These are phyloP conservation scores for Lysandra coridon DNA, from an alignment of 2,888 invertebrate genomes.

Conservation along the genomic window DNA sequence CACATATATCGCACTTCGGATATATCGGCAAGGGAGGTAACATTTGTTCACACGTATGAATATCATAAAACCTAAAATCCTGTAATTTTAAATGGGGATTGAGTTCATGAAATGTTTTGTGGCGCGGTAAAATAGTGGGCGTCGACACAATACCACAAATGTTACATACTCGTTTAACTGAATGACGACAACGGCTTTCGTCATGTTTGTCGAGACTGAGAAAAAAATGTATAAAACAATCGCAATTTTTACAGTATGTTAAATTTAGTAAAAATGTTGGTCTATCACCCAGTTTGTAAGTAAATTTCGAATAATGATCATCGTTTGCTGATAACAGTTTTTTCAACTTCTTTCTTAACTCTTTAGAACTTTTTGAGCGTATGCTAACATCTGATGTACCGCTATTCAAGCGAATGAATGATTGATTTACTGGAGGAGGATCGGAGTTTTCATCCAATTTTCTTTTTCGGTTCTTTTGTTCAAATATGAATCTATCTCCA, in stretches of 20 bases:
- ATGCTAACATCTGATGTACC: neutral
- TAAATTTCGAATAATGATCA: constrained; percentile 10
- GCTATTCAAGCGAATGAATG: neutral
- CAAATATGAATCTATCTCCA: neutral
- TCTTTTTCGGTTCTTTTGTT: neutral
- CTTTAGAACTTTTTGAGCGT: neutral
- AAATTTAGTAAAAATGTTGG: constrained; percentile 34
- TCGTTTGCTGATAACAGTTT: neutral
- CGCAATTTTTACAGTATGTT: constrained; percentile 55
- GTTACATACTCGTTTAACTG: constrained; percentile 50
- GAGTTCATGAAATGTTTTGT: constrained; percentile 51
- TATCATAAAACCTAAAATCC: constrained; percentile 57
- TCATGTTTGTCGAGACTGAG: constrained; percentile 47
- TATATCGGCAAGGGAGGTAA: constrained; percentile 58
- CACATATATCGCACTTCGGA: constrained; percentile 56
- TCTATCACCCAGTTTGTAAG: neutral
- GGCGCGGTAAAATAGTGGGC: constrained; percentile 45
- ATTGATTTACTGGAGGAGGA: neutral
- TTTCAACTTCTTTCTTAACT: neutral
- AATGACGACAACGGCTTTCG: constrained; percentile 48
- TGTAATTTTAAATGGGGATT: constrained; percentile 50
- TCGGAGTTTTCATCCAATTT: neutral
- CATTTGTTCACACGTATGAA: constrained; percentile 50
- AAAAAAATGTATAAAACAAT: constrained; percentile 51
- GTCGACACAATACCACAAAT: constrained; percentile 60